A percentile compares a stretch with the other conserved stretches of the same genome.
These are phyloP conservation scores for Listronotus bonariensis DNA, from an alignment of 1,140 invertebrate genomes.

Conservation along the genomic window DNA sequence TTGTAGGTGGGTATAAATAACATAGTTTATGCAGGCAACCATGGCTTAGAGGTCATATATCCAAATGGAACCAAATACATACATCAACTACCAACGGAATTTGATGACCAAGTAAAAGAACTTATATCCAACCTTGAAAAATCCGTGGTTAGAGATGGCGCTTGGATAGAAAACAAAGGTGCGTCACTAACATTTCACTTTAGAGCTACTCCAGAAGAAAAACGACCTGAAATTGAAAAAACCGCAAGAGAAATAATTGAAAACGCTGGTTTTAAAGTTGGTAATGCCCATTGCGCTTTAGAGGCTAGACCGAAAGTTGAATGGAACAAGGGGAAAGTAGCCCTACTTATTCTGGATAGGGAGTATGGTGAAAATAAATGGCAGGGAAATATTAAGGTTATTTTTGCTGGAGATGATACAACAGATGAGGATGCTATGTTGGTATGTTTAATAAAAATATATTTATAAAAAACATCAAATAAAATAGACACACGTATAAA, in stretches of 20 bases:
- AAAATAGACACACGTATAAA: neutral
- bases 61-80: constrained; percentile 36
- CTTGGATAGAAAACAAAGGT: constrained; percentile 43
- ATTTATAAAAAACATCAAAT: neutral
- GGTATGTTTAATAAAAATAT: constrained; percentile 8
- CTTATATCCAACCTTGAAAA: constrained; percentile 34
- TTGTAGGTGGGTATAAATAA: constrained; percentile 36
- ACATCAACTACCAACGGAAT: constrained; percentile 37
- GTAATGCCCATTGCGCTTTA: constrained; percentile 39
- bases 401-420: constrained; percentile 42
- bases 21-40: constrained; percentile 40
- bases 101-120: constrained; percentile 32
- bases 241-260: constrained; percentile 36
- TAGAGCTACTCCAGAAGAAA: constrained; percentile 32
- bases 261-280: constrained; percentile 36
- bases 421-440: constrained; percentile 43
- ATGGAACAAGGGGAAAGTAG: constrained; percentile 42
- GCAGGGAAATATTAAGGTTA: constrained; percentile 35
- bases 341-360: constrained; percentile 28
- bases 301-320: constrained; percentile 40
- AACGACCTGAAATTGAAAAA: constrained; percentile 28
- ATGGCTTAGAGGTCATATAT: constrained; percentile 41
- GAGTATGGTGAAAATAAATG: constrained; percentile 35
- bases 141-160: constrained; percentile 35
- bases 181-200: constrained; percentile 39